A percentile compares a stretch with the other conserved stretches of the same genome.
Conservation (phyloP, 2,797 vertebrate genomes). For the Xenopus petersii region DNA sequence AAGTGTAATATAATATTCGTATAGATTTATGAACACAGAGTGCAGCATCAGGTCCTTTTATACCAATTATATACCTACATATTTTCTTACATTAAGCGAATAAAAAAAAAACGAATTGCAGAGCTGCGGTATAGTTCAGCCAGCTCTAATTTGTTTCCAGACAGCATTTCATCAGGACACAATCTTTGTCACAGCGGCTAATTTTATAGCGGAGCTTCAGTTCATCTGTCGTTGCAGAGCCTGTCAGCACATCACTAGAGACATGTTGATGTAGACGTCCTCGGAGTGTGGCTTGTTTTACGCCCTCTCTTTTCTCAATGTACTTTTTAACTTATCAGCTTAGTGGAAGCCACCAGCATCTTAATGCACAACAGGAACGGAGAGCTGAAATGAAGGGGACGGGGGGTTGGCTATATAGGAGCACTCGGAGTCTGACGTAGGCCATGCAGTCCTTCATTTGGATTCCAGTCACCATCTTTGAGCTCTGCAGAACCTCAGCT, state of each 20-base stretch:
- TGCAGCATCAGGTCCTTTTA: too few species aligned
- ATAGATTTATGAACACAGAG: too few species aligned
- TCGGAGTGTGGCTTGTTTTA: conserved; percentile 3
- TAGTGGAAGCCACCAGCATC: conserved; percentile 18
- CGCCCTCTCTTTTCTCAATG: not conserved
- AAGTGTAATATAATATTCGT: too few species aligned
- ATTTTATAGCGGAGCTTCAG: not conserved
- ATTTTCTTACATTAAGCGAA: too few species aligned
- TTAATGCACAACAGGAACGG: conserved; percentile 7
- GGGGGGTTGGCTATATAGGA: not conserved
- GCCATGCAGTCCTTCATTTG: conserved; percentile 24
- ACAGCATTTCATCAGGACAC: not conserved
- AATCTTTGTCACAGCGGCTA: not conserved
- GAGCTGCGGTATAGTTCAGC: not conserved
- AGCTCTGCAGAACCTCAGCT: conserved; percentile 30
- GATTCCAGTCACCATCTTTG: conserved; percentile 31
- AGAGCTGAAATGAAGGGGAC: not conserved
- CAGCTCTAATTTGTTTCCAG: conserved; percentile 3
- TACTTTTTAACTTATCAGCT: conserved; percentile 10
- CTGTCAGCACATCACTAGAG: not conserved
- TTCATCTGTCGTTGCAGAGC: not conserved
- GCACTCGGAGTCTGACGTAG: conserved; percentile 12
- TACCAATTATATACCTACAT: too few species aligned
- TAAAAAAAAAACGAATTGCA: not conserved
- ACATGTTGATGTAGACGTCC: conserved; percentile 11